phyloP scores from a whole-genome alignment of 2,113 vertebrate genomes.

The Lichenostomus cassidix region DNA sequence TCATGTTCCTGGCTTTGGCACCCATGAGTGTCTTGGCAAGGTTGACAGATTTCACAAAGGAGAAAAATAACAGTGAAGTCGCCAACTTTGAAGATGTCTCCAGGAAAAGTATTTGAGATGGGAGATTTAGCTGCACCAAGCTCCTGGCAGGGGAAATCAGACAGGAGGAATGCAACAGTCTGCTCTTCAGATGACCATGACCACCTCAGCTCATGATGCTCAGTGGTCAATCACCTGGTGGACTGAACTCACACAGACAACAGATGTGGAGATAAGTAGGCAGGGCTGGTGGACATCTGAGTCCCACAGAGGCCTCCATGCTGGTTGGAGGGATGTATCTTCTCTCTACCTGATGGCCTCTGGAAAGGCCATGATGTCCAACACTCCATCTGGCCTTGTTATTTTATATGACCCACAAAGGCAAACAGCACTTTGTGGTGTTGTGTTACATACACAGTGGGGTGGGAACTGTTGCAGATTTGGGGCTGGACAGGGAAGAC shows the following conservation, averaged over 20 bases:
- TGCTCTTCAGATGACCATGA: neutral
- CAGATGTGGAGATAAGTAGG: neutral
- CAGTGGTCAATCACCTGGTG: neutral
- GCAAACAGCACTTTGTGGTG: neutral
- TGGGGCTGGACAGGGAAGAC: neutral
- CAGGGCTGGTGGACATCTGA: neutral
- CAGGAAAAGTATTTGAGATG: neutral
- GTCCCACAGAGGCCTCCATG: neutral
- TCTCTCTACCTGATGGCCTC: neutral
- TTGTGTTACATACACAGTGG: neutral
- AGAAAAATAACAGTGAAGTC: neutral
- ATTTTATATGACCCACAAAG: neutral
- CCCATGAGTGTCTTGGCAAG: neutral
- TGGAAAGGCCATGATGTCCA: neutral
- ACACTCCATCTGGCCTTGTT: neutral
- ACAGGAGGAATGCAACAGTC: neutral
- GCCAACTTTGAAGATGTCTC: neutral
- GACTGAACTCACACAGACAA: neutral
- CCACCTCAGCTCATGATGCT: accelerated
- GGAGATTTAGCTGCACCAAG: neutral
- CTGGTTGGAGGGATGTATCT: accelerated
- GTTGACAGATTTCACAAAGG: neutral
- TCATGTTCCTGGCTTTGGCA: neutral
- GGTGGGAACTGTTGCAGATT: neutral
- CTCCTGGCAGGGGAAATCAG: neutral